Conservation (phyloP, 2,113 vertebrate species). For the Serinus canaria region DNA sequence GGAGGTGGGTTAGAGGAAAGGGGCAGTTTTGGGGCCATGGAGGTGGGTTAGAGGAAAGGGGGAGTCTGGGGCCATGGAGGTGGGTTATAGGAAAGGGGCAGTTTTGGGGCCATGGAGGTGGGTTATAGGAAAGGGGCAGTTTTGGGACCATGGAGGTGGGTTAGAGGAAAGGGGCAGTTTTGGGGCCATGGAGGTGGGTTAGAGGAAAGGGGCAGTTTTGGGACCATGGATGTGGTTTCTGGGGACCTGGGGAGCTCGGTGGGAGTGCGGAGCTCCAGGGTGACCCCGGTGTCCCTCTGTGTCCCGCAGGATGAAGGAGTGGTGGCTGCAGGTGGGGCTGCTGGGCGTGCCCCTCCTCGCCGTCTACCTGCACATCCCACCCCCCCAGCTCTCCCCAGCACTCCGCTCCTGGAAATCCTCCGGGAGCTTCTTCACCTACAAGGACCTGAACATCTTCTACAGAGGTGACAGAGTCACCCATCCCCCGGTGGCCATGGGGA, state of each 20-base stretch:
- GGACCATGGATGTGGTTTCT: rapidly evolving
- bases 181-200: too few relatives aligned
- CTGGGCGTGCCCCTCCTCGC: slow-evolving; percentile 86
- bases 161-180: too few relatives aligned
- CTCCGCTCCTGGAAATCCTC: slow-evolving; percentile 84
- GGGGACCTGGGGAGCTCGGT: rapidly evolving
- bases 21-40: too few relatives aligned
- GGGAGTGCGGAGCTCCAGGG: rapidly evolving
- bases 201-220: background rate
- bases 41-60: too few relatives aligned
- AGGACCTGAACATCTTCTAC: slow-evolving; percentile 86
- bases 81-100: too few relatives aligned
- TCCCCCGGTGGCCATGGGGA: rapidly evolving
- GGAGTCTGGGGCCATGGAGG: too few relatives aligned
- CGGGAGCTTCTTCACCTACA: slow-evolving; percentile 84
- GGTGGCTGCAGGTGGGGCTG: slow-evolving; percentile 90
- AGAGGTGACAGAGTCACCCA: slow-evolving; percentile 70
- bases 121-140: too few relatives aligned
- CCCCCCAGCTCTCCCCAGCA: slow-evolving; percentile 83
- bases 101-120: too few relatives aligned
- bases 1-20: too few relatives aligned
- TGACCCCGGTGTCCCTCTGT: background rate
- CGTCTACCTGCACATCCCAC: slow-evolving; percentile 89
- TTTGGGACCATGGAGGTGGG: too few relatives aligned
- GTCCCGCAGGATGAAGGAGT: slow-evolving; percentile 83